Evolutionary conservation across 1,140 invertebrate species (phyloP).

Genomic region (Pseudomyrmex cubaensis): DNA sequence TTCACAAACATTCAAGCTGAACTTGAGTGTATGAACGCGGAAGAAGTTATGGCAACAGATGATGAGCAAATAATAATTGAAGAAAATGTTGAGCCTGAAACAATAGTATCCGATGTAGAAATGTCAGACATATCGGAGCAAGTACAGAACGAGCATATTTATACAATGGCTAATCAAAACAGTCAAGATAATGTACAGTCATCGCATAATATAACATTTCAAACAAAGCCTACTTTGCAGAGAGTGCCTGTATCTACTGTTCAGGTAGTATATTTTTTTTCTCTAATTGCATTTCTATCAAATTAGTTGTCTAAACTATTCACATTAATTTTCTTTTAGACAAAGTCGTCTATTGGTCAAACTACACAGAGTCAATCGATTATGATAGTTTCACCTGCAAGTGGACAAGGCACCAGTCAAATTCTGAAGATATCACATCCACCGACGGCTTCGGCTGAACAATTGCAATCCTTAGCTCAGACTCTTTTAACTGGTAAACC

Average conservation of each 20-base stretch:
- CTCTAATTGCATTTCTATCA: background rate
- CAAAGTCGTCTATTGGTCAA: conserved; percentile 76
- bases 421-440: conserved; percentile 84
- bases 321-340: conserved; percentile 67
- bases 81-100: conserved; percentile 74
- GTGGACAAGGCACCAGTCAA: conserved; percentile 82
- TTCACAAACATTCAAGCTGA: conserved; percentile 83
- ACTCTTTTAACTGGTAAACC: conserved; percentile 83
- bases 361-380: conserved; percentile 82
- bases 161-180: conserved; percentile 79
- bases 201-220: conserved; percentile 65
- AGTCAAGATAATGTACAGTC: conserved; percentile 78
- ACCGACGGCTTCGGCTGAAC: conserved; percentile 80
- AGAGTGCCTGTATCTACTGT: conserved; percentile 80
- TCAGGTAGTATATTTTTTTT: conserved; percentile 70
- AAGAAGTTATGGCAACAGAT: conserved; percentile 82
- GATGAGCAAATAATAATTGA: conserved; percentile 75
- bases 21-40: conserved; percentile 83
- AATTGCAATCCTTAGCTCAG: conserved; percentile 83
- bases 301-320: background rate
- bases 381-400: conserved; percentile 83
- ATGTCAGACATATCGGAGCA: conserved; percentile 79
- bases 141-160: conserved; percentile 79
- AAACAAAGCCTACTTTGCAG: conserved; percentile 83
- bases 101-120: conserved; percentile 80